Evolutionary conservation across 1,140 invertebrate genomes (phyloP), one percentile per base, ranked within the genome.

Genomic region (Euborellia annulipes): DNA sequence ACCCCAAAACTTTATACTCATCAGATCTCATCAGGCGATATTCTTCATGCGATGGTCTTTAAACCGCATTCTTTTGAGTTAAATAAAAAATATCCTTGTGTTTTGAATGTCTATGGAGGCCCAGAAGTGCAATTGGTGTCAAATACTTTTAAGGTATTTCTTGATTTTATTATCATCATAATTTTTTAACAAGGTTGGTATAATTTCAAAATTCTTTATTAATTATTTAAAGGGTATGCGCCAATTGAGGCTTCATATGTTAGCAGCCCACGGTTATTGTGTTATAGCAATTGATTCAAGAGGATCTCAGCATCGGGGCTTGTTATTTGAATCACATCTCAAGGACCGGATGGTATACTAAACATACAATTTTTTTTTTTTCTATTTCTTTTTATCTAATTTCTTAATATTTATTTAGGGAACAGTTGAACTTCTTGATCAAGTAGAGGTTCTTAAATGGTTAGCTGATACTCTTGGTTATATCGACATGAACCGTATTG

Each of bases 111-210:
- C 14, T 98, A 99, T 62, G 95, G 92, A 19, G 94, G 95, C 11
- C 94, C 94, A 0, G 91, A 95, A 63, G 91, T 98, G 19, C 93
- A 98, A 70, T 73, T 95, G 23, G 94, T 98, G 30, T 88, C 86
- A 23, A 98, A 98, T 67, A 84, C 82, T 17, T 96, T 92, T 61
- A 94, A 93, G 70, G 86, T 86, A 62, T 58, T 48, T 46, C 3
- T 37, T 19, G 14, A 6, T 11, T 37, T 40, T 27, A 40, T 45
- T 30, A n/a, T n/a, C n/a, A n/a, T n/a, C 6, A 2, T 37, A n/a
- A 18, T 37, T 37, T 4, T 20, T 13, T 34, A 23, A 20, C 3
- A 43, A 27, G 16, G 2, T 16, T 27, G 23, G n/a, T 1, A 36
- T 8, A 11, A 44, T 41, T 21, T 17, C 34, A 8, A 41, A 27